These are phyloP conservation scores for Henricia sp. DNA, from an alignment of 53 echinoderm and acorn worm genomes.

Conservation along the genomic window DNA sequence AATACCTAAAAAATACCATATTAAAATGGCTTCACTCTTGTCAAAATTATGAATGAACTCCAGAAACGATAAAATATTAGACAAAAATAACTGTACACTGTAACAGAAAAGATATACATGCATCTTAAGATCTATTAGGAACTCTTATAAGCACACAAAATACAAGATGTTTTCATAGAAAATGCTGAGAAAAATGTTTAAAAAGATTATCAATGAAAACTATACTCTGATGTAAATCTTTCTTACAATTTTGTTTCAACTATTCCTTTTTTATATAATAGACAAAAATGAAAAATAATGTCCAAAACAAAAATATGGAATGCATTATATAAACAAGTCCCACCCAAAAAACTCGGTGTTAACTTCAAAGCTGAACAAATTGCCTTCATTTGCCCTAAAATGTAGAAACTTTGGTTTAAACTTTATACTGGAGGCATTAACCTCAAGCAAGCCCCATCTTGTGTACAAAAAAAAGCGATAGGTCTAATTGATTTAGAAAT, in stretches of 20 bases:
- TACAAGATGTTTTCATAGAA: conserved; percentile 66
- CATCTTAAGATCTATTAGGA: conserved; percentile 59
- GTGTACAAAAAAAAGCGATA: conserved; percentile 64
- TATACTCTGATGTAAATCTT: conserved; percentile 67
- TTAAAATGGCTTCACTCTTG: conserved; percentile 60
- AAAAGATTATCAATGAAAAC: conserved; percentile 67
- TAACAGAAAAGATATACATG: conserved; percentile 66
- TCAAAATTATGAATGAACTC: conserved; percentile 64
- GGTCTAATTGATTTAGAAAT: conserved; percentile 8
- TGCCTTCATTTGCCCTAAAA: conserved; percentile 15
- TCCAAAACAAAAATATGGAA: conserved; percentile 65
- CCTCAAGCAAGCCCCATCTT: conserved; percentile 51
- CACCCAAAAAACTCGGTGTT: conserved; percentile 49
- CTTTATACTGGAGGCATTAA: conserved; percentile 54
- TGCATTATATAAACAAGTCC: conserved; percentile 61
- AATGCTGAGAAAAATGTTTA: conserved; percentile 64
- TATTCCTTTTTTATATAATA: conserved; percentile 63
- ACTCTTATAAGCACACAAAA: conserved; percentile 65
- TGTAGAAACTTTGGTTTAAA: conserved; percentile 79
- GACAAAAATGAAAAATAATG: conserved; percentile 62
- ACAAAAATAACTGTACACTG: conserved; percentile 67
- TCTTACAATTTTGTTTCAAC: conserved; percentile 64
- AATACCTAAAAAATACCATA: conserved; percentile 68
- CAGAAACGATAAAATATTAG: conserved; percentile 66
- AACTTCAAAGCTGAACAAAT: too few relatives aligned